Evolutionary conservation across 1,140 invertebrate species (phyloP).

Genomic region (Hestina assimilis): DNA sequence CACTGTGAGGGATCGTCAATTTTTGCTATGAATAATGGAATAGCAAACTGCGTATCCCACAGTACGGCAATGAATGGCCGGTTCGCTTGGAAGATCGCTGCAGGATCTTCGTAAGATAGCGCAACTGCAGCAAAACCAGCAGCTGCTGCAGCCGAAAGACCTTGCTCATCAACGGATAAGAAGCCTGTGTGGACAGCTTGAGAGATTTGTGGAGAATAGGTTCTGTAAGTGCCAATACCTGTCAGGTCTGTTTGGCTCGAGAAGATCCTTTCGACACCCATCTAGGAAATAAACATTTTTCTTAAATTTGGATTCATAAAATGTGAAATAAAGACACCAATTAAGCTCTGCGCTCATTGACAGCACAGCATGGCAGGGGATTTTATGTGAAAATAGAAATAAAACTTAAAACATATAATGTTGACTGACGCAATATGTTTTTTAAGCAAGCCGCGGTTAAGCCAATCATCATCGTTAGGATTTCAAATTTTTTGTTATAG

Average conservation of each 20-base stretch:
- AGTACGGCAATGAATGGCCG: conserved; percentile 82
- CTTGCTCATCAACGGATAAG: conserved; percentile 86
- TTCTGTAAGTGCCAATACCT: conserved; percentile 50
- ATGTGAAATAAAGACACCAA: too few species aligned
- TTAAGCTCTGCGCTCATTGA: too few species aligned
- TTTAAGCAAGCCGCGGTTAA: too few species aligned
- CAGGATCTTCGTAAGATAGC: conserved; percentile 77
- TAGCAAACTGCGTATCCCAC: conserved; percentile 54
- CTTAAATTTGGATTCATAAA: too few species aligned
- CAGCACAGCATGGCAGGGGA: too few species aligned
- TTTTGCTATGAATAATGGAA: conserved; percentile 70
- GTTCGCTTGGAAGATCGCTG: conserved; percentile 77
- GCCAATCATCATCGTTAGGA: too few species aligned
- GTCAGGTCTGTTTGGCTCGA: conserved; percentile 77
- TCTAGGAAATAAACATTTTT: conserved; percentile 55
- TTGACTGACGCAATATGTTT: too few species aligned
- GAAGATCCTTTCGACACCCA: conserved; percentile 84
- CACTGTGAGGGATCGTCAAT: conserved; percentile 55
- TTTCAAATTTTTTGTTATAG: too few species aligned
- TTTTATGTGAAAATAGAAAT: too few species aligned
- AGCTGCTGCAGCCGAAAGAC: conserved; percentile 83
- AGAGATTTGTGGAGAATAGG: conserved; percentile 72
- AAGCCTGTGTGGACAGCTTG: conserved; percentile 84
- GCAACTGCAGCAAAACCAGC: conserved; percentile 81
- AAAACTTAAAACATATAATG: too few species aligned